Evolutionary conservation across 2,797 vertebrate genomes (phyloP), one percentile per base, ranked within the genome.

Genomic region (Amblyraja radiata): DNA sequence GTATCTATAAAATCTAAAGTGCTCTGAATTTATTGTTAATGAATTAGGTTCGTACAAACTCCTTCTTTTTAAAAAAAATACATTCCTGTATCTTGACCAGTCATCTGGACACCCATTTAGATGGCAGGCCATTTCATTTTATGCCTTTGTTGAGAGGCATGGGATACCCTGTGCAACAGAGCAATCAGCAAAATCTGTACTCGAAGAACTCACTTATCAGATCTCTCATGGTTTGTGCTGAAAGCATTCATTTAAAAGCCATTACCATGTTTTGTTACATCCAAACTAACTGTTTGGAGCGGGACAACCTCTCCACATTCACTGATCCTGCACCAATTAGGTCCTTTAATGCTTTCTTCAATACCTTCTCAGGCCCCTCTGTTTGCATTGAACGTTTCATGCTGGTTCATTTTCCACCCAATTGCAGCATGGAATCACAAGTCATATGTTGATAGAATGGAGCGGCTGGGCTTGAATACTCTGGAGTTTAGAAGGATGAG

Each of bases 201-300:
- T 83, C 23, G 58, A 81, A 81, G 46, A 81, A 39, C 79, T 81
- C 79, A 83, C 23, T 83, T 83, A 58, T 83, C 23, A 58, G 81
- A 58, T 13, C 7, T 28, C 81, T 61, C n/a, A 46, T 46, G 83
- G 46, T 54, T 54, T 58, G 46, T 83, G 81, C 81, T 83, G 81
- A 83, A 83, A 83, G 46, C 13, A 58, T 83, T 83, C 81, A 58
- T 83, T 83, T 83, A 83, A 58, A 83, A 58, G 25, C 46, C 81
- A 83, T 83, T 58, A 25, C 46, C 25, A 58, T 28, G 81, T 58
- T 58, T 58, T 58, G 81, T 83, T 25, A 58, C 81, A 28, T 58
- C 81, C 81, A 83, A 58, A 83, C 8, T 2, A 28, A 54, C 21
- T 58, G 54, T 25, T 83, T 46, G 39, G 36, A 54, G 39, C 79